Conservation (phyloP, 2,797 vertebrate species). For the Nannoperca australis region DNA sequence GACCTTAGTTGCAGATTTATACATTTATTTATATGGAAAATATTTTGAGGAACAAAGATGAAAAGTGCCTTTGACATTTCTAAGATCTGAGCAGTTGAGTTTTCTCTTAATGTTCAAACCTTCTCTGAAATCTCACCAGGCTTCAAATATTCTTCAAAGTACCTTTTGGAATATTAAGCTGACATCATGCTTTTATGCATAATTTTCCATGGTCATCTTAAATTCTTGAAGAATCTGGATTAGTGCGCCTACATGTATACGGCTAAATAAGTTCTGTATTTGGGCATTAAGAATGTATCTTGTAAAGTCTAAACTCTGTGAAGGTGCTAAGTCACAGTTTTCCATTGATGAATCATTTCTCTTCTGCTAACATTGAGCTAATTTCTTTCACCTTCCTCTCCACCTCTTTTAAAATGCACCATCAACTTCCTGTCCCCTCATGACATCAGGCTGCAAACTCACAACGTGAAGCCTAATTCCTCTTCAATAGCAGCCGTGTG, state of each 20-base stretch:
- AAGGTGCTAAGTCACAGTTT: constrained; percentile 39
- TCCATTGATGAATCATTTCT: constrained; percentile 36
- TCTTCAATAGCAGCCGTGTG: constrained; percentile 46
- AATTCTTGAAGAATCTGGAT: constrained; percentile 34
- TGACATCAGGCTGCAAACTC: constrained; percentile 43
- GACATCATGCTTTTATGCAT: constrained; percentile 40
- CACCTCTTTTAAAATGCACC: constrained; percentile 20
- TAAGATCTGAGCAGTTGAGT: constrained; percentile 13
- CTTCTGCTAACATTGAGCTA: constrained; percentile 27
- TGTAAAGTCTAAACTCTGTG: constrained; percentile 15
- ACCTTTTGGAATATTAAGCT: constrained; percentile 35
- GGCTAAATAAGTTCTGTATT: constrained; percentile 15
- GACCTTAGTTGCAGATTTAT: constrained; percentile 22
- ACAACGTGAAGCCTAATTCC: constrained; percentile 42
- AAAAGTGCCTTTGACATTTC: constrained; percentile 12
- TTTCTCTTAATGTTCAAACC: constrained; percentile 35
- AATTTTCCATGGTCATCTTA: constrained; percentile 38
- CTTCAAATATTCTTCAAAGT: constrained; percentile 43
- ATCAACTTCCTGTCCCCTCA: constrained; percentile 24
- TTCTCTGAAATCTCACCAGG: constrained; percentile 25
- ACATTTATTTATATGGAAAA: constrained; percentile 12
- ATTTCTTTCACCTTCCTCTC: constrained; percentile 26
- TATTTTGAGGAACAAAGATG: neutral
- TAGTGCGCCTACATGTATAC: neutral
- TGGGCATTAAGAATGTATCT: constrained; percentile 11